Conservation (phyloP, 2,888 invertebrate genomes). For the Patella depressa region DNA sequence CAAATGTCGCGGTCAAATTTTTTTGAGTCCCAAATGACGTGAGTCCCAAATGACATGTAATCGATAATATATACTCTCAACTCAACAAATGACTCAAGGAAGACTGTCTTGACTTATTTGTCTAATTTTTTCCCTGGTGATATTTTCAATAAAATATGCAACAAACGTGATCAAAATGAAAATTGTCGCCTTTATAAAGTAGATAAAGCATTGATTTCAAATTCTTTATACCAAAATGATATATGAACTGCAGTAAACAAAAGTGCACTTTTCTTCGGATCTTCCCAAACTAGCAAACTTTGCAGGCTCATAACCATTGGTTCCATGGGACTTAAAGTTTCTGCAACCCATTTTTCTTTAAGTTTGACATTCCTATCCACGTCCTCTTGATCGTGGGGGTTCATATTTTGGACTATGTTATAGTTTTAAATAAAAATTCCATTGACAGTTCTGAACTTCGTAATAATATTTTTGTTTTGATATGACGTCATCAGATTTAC, state of each 20-base stretch:
- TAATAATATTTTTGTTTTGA: constrained; percentile 31
- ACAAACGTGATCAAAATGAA: no score
- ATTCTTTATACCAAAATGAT: constrained; percentile 67
- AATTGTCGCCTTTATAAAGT: no score
- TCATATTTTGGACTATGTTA: constrained; percentile 25
- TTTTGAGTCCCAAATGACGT: no score
- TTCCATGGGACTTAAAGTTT: constrained; percentile 64
- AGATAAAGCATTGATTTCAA: no score
- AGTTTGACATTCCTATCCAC: constrained; percentile 26
- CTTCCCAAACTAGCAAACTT: constrained; percentile 71
- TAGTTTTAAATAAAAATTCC: background rate
- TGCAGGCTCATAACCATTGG: constrained; percentile 67
- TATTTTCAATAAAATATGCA: no score
- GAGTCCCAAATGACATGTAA: no score
- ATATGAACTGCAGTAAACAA: constrained; percentile 66
- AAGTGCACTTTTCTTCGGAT: constrained; percentile 64
- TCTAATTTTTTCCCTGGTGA: no score
- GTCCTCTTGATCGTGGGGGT: constrained; percentile 24
- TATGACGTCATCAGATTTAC: constrained; percentile 28
- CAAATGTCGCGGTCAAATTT: no score
- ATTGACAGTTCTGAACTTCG: constrained; percentile 7
- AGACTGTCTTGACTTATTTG: no score
- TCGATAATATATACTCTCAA: no score
- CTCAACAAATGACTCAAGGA: no score
- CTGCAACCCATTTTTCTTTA: constrained; percentile 49